A percentile compares a stretch with the other conserved stretches of the same genome.
Conservation (phyloP, 2,797 vertebrate genomes). For the Chelidonichthys spinosus region DNA sequence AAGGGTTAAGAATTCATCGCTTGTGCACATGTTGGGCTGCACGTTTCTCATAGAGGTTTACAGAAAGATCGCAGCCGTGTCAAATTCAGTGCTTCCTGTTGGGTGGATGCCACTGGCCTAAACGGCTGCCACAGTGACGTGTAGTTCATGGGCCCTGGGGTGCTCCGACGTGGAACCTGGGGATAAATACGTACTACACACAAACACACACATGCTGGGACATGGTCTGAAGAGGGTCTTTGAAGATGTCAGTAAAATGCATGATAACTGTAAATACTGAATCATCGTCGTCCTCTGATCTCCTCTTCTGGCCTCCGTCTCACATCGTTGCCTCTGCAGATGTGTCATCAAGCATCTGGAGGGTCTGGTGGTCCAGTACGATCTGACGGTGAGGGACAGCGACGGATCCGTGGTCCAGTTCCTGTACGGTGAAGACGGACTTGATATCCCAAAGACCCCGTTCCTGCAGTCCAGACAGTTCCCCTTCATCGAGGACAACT, state of each 20-base stretch:
- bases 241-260: background rate
- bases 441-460: constrained; percentile 95
- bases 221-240: too few relatives aligned
- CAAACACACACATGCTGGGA: constrained; percentile 16
- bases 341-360: constrained; percentile 98
- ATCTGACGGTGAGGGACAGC: constrained; percentile 95
- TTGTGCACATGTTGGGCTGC: too few relatives aligned
- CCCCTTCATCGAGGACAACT: constrained; percentile 94
- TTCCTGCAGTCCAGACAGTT: constrained; percentile 93
- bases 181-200: constrained; percentile 62
- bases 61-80: constrained; percentile 39
- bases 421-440: constrained; percentile 95
- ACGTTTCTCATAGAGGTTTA: too few relatives aligned
- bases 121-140: constrained; percentile 55
- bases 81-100: constrained; percentile 60
- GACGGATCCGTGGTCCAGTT: constrained; percentile 98
- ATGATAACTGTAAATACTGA: background rate
- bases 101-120: constrained; percentile 55
- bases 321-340: constrained; percentile 67
- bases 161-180: constrained; percentile 33
- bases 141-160: constrained; percentile 55
- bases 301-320: background rate
- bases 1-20: too few relatives aligned
- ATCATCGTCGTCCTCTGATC: too few relatives aligned
- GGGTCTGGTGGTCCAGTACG: constrained; percentile 96